Conservation (phyloP, 2,797 vertebrate genomes). For the Rallus crepitans region DNA sequence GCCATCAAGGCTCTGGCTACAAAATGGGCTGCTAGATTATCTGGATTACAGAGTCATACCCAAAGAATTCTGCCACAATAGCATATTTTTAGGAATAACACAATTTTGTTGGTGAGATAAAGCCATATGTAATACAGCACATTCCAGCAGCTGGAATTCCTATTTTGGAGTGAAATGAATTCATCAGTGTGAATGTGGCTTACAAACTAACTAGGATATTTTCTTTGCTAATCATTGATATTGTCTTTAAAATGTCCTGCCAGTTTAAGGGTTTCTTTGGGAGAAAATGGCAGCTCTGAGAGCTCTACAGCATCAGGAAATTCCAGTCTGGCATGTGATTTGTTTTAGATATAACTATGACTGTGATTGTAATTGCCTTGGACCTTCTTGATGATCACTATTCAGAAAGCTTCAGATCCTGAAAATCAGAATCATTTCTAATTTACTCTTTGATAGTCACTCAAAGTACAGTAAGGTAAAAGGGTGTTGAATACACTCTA, state of each 20-base stretch:
- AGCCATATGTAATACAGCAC: neutral
- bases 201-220: neutral
- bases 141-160: neutral
- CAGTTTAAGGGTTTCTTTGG: neutral
- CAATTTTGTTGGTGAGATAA: neutral
- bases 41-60: neutral
- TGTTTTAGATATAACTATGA: neutral
- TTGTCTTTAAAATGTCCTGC: neutral
- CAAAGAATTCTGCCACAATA: neutral
- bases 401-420: slow-evolving; percentile 32
- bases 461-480: neutral
- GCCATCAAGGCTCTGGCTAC: neutral
- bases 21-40: neutral
- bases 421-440: slow-evolving; percentile 13
- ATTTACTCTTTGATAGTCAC: neutral
- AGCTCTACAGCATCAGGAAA: neutral
- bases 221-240: neutral
- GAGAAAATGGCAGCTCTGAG: neutral
- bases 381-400: neutral
- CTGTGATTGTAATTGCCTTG: slow-evolving; percentile 1
- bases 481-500: neutral
- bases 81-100: neutral
- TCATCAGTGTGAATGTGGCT: neutral
- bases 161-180: neutral
- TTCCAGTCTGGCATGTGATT: neutral